phyloP scores from a whole-genome alignment of 2,113 vertebrate genomes.

The Misgurnus mizolepis region DNA sequence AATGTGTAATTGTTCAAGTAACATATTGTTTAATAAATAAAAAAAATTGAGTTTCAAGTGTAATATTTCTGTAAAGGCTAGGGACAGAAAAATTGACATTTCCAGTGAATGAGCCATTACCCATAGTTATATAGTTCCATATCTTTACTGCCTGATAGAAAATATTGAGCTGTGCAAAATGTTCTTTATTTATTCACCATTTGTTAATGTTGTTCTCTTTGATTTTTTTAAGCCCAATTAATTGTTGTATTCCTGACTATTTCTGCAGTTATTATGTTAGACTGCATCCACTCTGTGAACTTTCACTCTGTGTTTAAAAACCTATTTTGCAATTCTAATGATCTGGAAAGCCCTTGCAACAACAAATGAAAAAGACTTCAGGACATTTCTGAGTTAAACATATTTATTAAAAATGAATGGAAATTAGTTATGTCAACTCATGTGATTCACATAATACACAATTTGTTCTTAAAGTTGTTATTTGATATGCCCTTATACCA shows the following conservation, averaged over 20 bases:
- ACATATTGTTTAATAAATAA: too few species aligned
- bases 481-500: not conserved
- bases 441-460: not conserved
- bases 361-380: not conserved
- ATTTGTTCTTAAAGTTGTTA: not conserved
- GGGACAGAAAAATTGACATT: too few species aligned
- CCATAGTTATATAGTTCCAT: too few species aligned
- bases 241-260: too few species aligned
- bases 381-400: not conserved
- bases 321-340: constrained; percentile 25
- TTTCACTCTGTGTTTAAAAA: not conserved
- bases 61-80: too few species aligned
- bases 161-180: too few species aligned
- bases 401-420: not conserved
- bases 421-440: not conserved
- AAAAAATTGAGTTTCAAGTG: too few species aligned
- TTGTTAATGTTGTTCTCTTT: not conserved
- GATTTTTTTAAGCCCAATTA: not conserved
- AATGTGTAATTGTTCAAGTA: too few species aligned
- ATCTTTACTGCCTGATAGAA: too few species aligned
- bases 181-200: not conserved
- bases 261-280: too few species aligned
- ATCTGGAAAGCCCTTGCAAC: constrained; percentile 8
- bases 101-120: too few species aligned
- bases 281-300: not conserved